Percentiles rank a stretch among this genome's conserved stretches.
Evolutionary conservation across 2,797 vertebrate genomes (phyloP).

Genomic region (Spondyliosoma cantharus): DNA sequence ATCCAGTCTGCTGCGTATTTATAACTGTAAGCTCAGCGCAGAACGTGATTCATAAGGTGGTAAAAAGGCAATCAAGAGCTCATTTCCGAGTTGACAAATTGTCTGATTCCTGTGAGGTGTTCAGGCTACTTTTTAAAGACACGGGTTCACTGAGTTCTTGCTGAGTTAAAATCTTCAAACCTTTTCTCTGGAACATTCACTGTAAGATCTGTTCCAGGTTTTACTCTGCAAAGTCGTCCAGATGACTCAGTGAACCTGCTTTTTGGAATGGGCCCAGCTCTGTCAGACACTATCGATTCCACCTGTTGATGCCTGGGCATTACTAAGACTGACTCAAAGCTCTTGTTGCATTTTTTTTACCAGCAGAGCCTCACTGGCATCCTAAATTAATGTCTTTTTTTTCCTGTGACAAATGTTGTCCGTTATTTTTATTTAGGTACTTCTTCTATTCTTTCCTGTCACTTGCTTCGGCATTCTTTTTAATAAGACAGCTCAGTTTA

Average conservation of each 20-base stretch:
- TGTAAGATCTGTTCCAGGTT: not conserved
- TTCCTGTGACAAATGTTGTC: not conserved
- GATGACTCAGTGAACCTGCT: constrained; percentile 15
- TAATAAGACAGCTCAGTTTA: not conserved
- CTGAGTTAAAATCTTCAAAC: not conserved
- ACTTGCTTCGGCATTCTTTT: not conserved
- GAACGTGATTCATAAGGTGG: constrained; percentile 34
- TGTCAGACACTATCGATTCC: not conserved
- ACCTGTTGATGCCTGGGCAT: constrained; percentile 26
- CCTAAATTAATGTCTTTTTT: not conserved
- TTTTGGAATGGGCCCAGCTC: constrained; percentile 3
- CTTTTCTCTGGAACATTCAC: not conserved
- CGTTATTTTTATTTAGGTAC: not conserved
- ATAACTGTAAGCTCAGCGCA: not conserved
- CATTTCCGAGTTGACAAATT: not conserved
- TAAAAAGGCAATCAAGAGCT: not conserved
- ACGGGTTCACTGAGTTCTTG: not conserved
- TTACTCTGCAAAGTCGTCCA: not conserved
- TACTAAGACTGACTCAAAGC: not conserved
- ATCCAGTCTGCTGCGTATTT: constrained; percentile 14
- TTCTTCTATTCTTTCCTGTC: not conserved
- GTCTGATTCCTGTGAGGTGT: not conserved
- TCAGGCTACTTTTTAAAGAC: not conserved
- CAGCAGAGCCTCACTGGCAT: not conserved
- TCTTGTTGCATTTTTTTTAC: not conserved